Conservation (phyloP, 1,140 invertebrate genomes). For the Calosoma granatense region DNA sequence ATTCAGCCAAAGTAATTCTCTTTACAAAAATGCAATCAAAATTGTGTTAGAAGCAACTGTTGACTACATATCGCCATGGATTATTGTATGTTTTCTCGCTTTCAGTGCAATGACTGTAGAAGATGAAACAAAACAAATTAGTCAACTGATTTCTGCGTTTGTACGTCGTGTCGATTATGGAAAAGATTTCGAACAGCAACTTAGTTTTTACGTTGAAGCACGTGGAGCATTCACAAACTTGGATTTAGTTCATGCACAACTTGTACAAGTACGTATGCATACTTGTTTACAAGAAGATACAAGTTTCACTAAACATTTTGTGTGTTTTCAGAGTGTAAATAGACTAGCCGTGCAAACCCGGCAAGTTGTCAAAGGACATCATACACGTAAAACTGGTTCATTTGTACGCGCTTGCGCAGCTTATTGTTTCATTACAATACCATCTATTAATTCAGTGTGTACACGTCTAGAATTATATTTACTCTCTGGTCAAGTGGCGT, state of each 20-base stretch:
- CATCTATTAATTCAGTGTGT: constrained; percentile 70
- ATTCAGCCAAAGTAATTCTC: constrained; percentile 8
- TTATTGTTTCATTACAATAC: constrained; percentile 91
- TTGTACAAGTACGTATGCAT: constrained; percentile 65
- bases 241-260: constrained; percentile 70
- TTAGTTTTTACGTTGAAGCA: constrained; percentile 89
- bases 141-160: constrained; percentile 70
- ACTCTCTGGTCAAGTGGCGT: constrained; percentile 76
- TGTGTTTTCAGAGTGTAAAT: constrained; percentile 59
- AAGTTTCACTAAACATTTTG: background rate
- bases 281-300: constrained; percentile 8
- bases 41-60: background rate
- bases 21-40: constrained; percentile 11
- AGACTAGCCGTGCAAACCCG: constrained; percentile 63
- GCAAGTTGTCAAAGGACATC: constrained; percentile 61
- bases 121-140: constrained; percentile 82
- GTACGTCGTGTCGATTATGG: constrained; percentile 72
- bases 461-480: constrained; percentile 76
- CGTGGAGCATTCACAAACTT: constrained; percentile 81
- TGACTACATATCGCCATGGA: constrained; percentile 9
- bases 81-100: constrained; percentile 19
- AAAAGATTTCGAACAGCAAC: constrained; percentile 78
- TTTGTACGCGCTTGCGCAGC: constrained; percentile 91
- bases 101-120: constrained; percentile 81
- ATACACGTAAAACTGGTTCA: constrained; percentile 68